Conservation (phyloP, 2,113 vertebrate species). For the Sylvilagus bachmani region DNA sequence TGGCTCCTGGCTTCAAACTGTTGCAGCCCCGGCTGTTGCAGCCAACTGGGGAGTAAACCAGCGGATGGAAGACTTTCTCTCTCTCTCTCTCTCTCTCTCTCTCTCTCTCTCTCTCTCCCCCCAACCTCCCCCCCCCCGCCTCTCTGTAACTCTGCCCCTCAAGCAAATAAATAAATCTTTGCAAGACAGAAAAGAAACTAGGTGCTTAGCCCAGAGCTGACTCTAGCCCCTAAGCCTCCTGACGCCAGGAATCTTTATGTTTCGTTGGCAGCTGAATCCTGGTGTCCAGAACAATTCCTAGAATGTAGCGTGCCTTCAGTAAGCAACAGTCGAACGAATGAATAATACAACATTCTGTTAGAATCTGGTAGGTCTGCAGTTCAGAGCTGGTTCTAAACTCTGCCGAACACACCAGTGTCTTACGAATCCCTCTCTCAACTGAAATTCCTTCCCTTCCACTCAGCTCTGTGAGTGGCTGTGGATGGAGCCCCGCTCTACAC, state of each 20-base stretch:
- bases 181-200: not conserved
- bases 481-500: too few relatives aligned
- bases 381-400: too few relatives aligned
- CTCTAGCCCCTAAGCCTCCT: not conserved
- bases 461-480: not conserved
- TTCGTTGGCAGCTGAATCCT: not conserved
- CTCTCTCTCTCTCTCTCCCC: too few relatives aligned
- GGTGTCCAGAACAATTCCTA: not conserved
- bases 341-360: not conserved
- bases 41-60: too few relatives aligned
- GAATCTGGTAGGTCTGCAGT: not conserved
- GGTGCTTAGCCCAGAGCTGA: not conserved
- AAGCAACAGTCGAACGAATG: conserved; percentile 27
- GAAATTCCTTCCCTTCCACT: not conserved
- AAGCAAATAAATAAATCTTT: too few relatives aligned
- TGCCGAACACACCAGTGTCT: too few relatives aligned
- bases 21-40: too few relatives aligned
- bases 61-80: too few relatives aligned
- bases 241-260: not conserved
- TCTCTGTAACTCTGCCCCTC: too few relatives aligned
- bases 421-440: not conserved
- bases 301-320: not conserved
- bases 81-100: too few relatives aligned
- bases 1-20: too few relatives aligned
- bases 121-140: too few relatives aligned